phyloP scores from a whole-genome alignment of 2,113 vertebrate species.

The Bufo bufo region DNA sequence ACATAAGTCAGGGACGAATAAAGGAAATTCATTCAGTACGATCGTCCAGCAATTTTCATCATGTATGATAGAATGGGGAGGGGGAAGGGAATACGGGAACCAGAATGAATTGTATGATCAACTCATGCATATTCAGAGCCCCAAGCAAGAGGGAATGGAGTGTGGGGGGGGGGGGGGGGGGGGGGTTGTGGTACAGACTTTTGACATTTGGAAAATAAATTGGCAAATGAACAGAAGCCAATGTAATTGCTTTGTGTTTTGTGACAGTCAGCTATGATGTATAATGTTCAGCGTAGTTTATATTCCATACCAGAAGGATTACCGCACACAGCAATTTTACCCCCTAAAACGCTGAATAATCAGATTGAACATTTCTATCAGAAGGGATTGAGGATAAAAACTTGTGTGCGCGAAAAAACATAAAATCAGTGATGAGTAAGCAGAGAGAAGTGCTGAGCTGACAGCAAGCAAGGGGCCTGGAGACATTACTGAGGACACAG shows the following conservation, averaged over 20 bases:
- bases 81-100: neutral
- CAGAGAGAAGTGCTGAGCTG: slow-evolving; percentile 5
- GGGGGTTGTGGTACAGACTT: neutral
- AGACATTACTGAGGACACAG: neutral
- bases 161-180: neutral
- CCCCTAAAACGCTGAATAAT: slow-evolving; percentile 32
- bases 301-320: slow-evolving; percentile 33
- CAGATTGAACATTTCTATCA: neutral
- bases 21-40: neutral
- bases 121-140: slow-evolving; percentile 40
- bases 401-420: neutral
- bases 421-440: slow-evolving; percentile 30
- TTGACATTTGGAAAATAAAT: slow-evolving; percentile 33
- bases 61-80: neutral
- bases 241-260: slow-evolving; percentile 49
- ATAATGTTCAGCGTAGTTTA: slow-evolving; percentile 26
- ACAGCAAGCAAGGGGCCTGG: neutral
- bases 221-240: slow-evolving; percentile 24
- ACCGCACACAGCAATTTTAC: neutral
- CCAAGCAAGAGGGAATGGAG: neutral
- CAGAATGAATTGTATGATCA: slow-evolving; percentile 18
- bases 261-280: slow-evolving; percentile 34
- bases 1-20: neutral
- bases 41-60: neutral
- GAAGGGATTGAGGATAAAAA: slow-evolving; percentile 24